phyloP scores from a whole-genome alignment of 2,797 vertebrate genomes.

The Chaunax sp. region DNA sequence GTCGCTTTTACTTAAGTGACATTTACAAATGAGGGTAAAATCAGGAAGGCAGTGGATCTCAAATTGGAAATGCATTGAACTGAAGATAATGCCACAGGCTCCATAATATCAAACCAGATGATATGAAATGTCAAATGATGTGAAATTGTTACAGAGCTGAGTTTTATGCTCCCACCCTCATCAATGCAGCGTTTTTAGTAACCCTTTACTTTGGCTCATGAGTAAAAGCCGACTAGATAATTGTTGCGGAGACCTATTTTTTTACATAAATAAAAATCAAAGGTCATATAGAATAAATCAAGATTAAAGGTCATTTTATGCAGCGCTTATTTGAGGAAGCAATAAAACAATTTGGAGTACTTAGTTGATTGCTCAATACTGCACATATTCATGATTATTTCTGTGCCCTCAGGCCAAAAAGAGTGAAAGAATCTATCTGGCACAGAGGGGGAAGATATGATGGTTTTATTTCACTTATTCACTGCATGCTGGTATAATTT shows the following conservation, averaged over 20 bases:
- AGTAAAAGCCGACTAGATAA: conserved; percentile 38
- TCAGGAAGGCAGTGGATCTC: conserved; percentile 75
- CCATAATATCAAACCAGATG: conserved; percentile 81
- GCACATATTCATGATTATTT: conserved; percentile 59
- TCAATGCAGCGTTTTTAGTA: conserved; percentile 58
- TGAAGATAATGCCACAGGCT: conserved; percentile 81
- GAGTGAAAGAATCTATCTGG: conserved; percentile 51
- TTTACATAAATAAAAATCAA: conserved; percentile 12
- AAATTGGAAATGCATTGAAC: conserved; percentile 82
- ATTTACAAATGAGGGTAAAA: conserved; percentile 84
- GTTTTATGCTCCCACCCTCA: conserved; percentile 68
- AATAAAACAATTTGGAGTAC: conserved; percentile 46
- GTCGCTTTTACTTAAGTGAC: conserved; percentile 81
- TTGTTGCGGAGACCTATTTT: conserved; percentile 17
- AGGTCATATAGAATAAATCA: conserved; percentile 38
- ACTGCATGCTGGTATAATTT: conserved; percentile 56
- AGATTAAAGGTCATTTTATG: conserved; percentile 49
- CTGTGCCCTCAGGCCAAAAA: conserved; percentile 57
- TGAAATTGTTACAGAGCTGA: conserved; percentile 71
- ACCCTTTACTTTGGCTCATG: conserved; percentile 38
- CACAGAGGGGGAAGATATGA: conserved; percentile 47
- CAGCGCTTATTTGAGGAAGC: conserved; percentile 32
- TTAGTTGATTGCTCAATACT: conserved; percentile 40
- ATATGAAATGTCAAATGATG: conserved; percentile 84
- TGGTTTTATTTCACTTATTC: conserved; percentile 65